These are phyloP conservation scores for Tineola bisselliella DNA, from an alignment of 2,888 invertebrate species.

Conservation along the genomic window DNA sequence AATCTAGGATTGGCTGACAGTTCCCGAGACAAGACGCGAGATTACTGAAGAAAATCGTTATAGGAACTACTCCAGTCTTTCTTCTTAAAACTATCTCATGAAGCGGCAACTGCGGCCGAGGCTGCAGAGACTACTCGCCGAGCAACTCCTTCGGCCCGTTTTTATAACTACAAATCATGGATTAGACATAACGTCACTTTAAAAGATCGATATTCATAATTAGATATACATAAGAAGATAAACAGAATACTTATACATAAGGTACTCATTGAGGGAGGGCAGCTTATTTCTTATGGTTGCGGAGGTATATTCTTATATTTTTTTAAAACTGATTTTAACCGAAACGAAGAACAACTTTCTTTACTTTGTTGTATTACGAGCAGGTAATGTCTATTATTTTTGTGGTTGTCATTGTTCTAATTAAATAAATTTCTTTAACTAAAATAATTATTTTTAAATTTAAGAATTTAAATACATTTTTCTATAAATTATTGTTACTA, in stretches of 20 bases:
- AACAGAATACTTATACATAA: slow-evolving; percentile 22
- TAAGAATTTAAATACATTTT: no score
- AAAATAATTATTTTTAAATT: no score
- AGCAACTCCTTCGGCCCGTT: slow-evolving; percentile 23
- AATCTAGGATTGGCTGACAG: slow-evolving; percentile 27
- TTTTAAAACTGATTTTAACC: no score
- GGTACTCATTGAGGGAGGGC: not conserved
- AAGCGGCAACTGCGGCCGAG: slow-evolving; percentile 41
- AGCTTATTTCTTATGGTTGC: not conserved
- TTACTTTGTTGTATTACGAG: no score
- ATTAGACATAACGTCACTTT: slow-evolving; percentile 42
- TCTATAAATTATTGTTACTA: no score
- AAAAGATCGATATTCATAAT: slow-evolving; percentile 62
- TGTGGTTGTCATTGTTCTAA: no score
- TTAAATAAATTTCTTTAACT: no score
- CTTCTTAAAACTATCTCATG: slow-evolving; percentile 40
- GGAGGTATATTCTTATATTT: not conserved
- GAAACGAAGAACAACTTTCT: no score
- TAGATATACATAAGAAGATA: slow-evolving; percentile 56
- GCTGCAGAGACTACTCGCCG: slow-evolving; percentile 57
- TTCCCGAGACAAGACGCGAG: slow-evolving; percentile 55
- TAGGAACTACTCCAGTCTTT: slow-evolving; percentile 68
- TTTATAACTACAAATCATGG: slow-evolving; percentile 46
- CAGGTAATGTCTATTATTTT: no score
- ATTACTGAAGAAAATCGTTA: slow-evolving; percentile 67